Evolutionary conservation across 2,113 vertebrate genomes (phyloP).

Genomic region (Alouatta palliata): DNA sequence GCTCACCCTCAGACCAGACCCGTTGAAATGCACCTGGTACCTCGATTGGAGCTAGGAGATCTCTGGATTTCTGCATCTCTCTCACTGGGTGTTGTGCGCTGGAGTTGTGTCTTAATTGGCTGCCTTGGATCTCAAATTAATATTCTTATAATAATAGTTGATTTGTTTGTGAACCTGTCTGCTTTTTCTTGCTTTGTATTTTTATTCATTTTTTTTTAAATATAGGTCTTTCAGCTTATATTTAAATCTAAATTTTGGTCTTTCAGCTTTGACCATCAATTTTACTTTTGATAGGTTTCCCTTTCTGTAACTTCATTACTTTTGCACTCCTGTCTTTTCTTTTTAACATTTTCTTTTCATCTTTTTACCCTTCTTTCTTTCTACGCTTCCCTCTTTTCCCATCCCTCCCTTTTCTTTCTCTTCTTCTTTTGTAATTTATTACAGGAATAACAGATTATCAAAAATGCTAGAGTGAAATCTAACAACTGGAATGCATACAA

Average conservation of each 20-base stretch:
- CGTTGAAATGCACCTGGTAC: no score
- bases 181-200: neutral
- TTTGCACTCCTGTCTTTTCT: neutral
- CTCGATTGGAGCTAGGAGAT: no score
- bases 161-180: neutral
- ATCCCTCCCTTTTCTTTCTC: neutral
- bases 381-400: neutral
- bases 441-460: neutral
- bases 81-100: no score
- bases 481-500: neutral
- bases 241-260: neutral
- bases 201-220: neutral
- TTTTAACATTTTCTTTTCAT: neutral
- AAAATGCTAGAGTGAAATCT: neutral
- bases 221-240: neutral
- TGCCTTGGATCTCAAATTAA: neutral
- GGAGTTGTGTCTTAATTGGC: no score
- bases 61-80: no score
- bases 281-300: neutral
- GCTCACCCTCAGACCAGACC: no score
- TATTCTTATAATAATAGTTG: neutral
- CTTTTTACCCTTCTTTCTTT: neutral
- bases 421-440: neutral
- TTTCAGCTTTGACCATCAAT: neutral
- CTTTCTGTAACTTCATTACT: neutral